Evolutionary conservation across 92 coral and sea anemone genomes (phyloP), one percentile per base, ranked within the genome.

Genomic region (Porites cylindrica): DNA sequence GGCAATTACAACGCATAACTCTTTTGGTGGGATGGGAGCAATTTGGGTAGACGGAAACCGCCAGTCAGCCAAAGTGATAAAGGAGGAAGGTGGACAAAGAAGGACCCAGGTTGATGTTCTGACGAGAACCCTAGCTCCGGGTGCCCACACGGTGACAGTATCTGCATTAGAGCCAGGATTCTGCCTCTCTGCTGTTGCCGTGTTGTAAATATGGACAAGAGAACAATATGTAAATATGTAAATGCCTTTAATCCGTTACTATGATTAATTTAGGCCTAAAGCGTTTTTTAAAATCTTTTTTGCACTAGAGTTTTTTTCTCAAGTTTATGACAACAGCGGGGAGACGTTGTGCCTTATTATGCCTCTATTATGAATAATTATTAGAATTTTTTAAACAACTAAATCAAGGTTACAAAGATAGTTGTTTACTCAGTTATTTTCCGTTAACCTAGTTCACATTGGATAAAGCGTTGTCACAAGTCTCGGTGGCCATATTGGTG

Each of bases 131-230:
- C 86, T 95, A 26, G 72, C 83, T 18, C 82, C 98, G 10, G 99
- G 99, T 29, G 92, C 83, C 54, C 99, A 97, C 75, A 89, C 81
- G 13, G 82, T 97, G 4, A 92, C 90, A 17, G 89, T 97, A 43
- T 88, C 72, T 16, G 85, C 96, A 24, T 29, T 88, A 32, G 85
- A 88, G 21, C 83, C 90, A 26, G 99, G 99, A 16, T 97, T 97
- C 84, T 97, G 99, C 60, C 86, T 97, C 10, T 93, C 99, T 7
- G 98, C 97, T 51, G 85, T 97, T 53, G 97, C 97, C 73, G 91
- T 95, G 26, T 81, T 91, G 38, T 96, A 88, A 74, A 61, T 18
- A 21, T 7, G 56, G 51, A 7, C 51, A 18, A 17, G 4, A n/a
- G 6, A 6, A 7, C 18, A 2, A 14, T 16, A 1, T 47, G 18